Conservation (phyloP, 1,140 invertebrate species). For the Calliphora vicina region DNA sequence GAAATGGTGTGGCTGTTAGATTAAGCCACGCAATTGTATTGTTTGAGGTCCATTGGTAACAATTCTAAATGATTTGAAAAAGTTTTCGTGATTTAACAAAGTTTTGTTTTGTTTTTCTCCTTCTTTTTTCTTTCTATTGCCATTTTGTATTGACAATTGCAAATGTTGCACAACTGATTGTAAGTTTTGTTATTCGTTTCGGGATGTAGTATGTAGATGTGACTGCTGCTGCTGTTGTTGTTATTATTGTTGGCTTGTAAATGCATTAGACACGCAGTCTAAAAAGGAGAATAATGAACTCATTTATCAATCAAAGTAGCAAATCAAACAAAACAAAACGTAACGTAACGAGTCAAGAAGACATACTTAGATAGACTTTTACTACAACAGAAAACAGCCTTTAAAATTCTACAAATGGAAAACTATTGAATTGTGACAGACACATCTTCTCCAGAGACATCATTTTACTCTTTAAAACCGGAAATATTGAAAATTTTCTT, state of each 20-base stretch:
- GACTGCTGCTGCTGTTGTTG: background rate
- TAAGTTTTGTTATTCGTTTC: background rate
- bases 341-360: background rate
- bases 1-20: background rate
- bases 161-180: constrained; percentile 13
- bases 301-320: constrained; percentile 11
- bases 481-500: background rate
- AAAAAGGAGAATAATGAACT: constrained; percentile 10
- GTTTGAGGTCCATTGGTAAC: background rate
- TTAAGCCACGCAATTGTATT: background rate
- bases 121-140: background rate
- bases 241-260: background rate
- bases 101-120: background rate
- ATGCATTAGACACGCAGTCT: constrained; percentile 15
- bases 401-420: background rate
- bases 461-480: constrained; percentile 6
- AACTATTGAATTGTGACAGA: background rate
- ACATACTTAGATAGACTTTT: background rate
- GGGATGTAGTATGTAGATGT: no score
- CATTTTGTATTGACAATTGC: background rate
- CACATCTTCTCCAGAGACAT: background rate
- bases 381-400: background rate
- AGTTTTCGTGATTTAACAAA: background rate
- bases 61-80: background rate
- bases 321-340: background rate